Evolutionary conservation across 2,888 invertebrate species (phyloP).

Genomic region (Eudemis profundana): DNA sequence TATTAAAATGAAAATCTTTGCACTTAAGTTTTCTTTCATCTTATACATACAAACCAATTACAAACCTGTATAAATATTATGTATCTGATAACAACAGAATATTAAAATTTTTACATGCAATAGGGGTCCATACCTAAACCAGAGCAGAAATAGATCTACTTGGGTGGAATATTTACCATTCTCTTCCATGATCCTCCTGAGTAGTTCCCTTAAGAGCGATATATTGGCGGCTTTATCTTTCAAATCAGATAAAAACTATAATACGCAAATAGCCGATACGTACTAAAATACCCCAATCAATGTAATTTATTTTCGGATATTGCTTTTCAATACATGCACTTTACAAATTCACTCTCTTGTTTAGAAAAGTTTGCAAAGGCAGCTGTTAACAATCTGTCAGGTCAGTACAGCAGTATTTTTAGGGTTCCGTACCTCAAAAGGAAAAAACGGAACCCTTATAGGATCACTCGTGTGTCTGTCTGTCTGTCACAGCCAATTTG

Average conservation of each 20-base stretch:
- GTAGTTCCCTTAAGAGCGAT: slow-evolving; percentile 54
- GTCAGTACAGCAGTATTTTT: not conserved
- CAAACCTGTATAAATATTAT: not conserved
- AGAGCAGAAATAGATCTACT: slow-evolving; percentile 28
- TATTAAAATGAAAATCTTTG: too few species aligned
- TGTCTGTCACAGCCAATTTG: too few species aligned
- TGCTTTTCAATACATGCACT: not conserved
- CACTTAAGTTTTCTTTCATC: too few species aligned
- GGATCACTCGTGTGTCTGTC: too few species aligned
- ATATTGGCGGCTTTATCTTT: slow-evolving; percentile 52
- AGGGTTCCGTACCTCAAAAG: too few species aligned
- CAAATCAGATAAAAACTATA: not conserved
- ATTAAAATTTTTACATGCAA: not conserved
- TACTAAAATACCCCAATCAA: not conserved
- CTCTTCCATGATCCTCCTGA: slow-evolving; percentile 61
- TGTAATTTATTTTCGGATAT: not conserved
- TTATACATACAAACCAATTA: too few species aligned
- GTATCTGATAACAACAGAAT: not conserved
- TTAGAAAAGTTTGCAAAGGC: slow-evolving; percentile 52
- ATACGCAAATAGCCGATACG: not conserved
- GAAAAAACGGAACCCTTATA: too few species aligned
- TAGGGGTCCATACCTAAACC: not conserved
- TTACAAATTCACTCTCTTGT: slow-evolving; percentile 39
- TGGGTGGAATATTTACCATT: slow-evolving; percentile 54
- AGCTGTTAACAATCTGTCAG: slow-evolving; percentile 38